Conservation (phyloP, 2,888 invertebrate species). For the Epinotia nisella region DNA sequence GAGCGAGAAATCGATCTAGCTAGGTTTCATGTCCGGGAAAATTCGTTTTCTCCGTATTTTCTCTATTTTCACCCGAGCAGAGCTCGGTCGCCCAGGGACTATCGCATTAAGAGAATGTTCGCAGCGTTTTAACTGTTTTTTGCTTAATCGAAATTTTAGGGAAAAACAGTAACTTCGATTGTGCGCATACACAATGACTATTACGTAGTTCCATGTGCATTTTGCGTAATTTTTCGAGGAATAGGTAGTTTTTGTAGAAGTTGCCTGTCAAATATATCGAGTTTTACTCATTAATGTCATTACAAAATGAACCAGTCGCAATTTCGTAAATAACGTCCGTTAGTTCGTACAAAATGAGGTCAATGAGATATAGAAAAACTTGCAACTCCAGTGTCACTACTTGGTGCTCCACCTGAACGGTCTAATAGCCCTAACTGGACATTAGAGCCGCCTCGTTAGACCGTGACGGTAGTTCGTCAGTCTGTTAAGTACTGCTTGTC, state of each 20-base stretch:
- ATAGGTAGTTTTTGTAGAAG: neutral
- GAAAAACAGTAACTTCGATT: neutral
- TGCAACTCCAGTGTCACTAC: neutral
- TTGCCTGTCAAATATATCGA: neutral
- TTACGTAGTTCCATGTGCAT: neutral
- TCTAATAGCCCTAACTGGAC: slow-evolving; percentile 5
- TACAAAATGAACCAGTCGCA: neutral
- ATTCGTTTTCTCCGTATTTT: no score
- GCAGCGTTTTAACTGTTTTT: no score
- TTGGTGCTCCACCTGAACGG: slow-evolving; percentile 18
- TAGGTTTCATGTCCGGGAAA: no score
- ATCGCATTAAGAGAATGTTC: no score
- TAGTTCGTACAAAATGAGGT: neutral
- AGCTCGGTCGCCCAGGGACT: no score
- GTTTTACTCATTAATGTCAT: neutral
- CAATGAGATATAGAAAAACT: neutral
- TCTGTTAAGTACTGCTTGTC: neutral
- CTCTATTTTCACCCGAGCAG: no score
- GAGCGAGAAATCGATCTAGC: no score
- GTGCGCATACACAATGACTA: neutral
- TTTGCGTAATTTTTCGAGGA: neutral
- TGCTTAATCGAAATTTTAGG: neutral
- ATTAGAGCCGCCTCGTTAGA: slow-evolving; percentile 31
- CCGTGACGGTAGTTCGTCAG: slow-evolving; percentile 28
- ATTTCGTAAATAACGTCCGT: neutral